phyloP scores from a whole-genome alignment of 1,140 invertebrate species.

The Manduca sexta region DNA sequence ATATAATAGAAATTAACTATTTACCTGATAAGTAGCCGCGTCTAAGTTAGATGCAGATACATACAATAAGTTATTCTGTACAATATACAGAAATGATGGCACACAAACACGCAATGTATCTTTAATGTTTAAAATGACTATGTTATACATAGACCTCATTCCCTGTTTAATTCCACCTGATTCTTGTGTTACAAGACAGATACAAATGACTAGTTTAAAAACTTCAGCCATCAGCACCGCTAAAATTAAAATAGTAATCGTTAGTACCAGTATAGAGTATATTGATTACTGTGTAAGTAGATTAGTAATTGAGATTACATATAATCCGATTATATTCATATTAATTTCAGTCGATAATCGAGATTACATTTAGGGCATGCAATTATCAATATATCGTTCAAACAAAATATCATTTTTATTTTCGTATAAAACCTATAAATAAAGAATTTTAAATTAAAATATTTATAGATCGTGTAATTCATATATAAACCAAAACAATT shows the following conservation, averaged over 20 bases:
- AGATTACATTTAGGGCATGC: too few relatives aligned
- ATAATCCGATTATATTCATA: too few relatives aligned
- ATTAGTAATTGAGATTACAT: too few relatives aligned
- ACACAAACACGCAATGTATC: conserved; percentile 96
- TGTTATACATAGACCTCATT: conserved; percentile 78
- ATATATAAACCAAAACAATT: too few relatives aligned
- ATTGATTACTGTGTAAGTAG: too few relatives aligned
- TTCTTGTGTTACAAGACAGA: conserved; percentile 85
- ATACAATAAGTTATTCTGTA: conserved; percentile 99
- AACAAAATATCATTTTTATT: too few relatives aligned
- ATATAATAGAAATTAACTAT: conserved; percentile 5
- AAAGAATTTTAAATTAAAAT: too few relatives aligned
- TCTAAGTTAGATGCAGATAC: conserved; percentile 97
- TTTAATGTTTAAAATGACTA: conserved; percentile 75
- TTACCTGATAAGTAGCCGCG: conserved; percentile 98
- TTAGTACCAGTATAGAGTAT: too few relatives aligned
- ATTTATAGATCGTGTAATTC: too few relatives aligned
- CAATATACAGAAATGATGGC: conserved; percentile 94
- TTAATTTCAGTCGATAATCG: too few relatives aligned
- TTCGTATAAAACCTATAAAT: too few relatives aligned
- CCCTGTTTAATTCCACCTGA: conserved; percentile 78
- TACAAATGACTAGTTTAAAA: conserved; percentile 92
- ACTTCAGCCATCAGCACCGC: conserved; percentile 97
- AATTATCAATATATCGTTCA: too few relatives aligned
- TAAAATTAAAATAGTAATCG: conserved; percentile 39